These are phyloP conservation scores for Microcebus jonahi DNA, from an alignment of 2,113 vertebrate genomes.

Conservation along the genomic window DNA sequence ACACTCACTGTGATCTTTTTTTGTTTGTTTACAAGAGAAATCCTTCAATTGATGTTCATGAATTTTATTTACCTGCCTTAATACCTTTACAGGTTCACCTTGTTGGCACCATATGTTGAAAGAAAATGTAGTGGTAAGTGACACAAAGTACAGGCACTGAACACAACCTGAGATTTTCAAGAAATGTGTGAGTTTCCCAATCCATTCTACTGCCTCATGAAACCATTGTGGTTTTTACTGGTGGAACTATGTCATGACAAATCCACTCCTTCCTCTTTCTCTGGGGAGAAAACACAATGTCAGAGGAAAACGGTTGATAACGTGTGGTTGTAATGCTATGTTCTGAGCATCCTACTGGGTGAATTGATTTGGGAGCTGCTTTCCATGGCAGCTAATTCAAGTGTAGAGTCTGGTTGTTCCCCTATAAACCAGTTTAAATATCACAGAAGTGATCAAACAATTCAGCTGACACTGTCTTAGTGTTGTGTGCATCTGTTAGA, in stretches of 20 bases:
- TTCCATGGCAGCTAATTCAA: background rate
- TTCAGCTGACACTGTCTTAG: background rate
- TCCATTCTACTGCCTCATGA: background rate
- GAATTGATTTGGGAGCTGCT: background rate
- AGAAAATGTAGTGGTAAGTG: background rate
- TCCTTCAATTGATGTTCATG: background rate
- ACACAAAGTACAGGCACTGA: background rate
- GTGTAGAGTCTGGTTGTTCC: background rate
- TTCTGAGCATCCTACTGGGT: background rate
- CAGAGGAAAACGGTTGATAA: background rate
- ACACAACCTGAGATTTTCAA: background rate
- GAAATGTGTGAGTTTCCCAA: background rate
- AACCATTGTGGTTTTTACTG: background rate
- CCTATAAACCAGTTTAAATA: background rate
- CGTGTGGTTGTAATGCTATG: fast-evolving
- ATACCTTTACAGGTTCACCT: background rate
- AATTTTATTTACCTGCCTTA: background rate
- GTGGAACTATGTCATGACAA: background rate
- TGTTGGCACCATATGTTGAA: background rate
- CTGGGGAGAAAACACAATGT: background rate
- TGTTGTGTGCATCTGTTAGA: background rate
- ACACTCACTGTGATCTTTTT: background rate
- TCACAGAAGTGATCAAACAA: background rate
- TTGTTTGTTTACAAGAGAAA: background rate
- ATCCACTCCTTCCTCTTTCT: background rate